phyloP scores from a whole-genome alignment of 1,140 invertebrate species.

The Drosophila melanica region DNA sequence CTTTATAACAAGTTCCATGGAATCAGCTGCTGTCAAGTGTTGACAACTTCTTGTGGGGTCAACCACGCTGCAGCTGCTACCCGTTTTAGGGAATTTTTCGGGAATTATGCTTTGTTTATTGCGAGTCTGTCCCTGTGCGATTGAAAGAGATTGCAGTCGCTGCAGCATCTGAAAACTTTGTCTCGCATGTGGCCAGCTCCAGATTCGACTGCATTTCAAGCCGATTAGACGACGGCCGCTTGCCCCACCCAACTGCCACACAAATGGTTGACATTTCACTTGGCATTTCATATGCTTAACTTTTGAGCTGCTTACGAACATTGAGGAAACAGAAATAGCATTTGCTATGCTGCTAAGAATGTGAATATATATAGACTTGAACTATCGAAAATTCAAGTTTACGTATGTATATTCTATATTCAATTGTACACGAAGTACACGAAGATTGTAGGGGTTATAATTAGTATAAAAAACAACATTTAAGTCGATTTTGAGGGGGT shows the following conservation, averaged over 20 bases:
- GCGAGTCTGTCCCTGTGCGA: constrained; percentile 38
- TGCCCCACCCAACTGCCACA: constrained; percentile 6
- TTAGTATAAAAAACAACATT: no score
- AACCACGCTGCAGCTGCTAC: constrained; percentile 41
- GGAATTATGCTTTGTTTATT: constrained; percentile 70
- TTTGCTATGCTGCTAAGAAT: no score
- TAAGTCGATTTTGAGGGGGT: no score
- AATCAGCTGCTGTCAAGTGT: constrained; percentile 70
- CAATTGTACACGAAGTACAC: no score
- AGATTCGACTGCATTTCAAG: constrained; percentile 47
- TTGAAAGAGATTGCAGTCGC: constrained; percentile 28
- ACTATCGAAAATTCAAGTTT: no score
- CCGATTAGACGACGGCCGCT: constrained; percentile 41
- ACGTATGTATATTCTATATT: no score
- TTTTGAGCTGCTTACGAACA: no score
- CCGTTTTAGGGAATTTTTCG: constrained; percentile 47
- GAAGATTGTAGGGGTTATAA: no score
- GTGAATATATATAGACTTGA: no score
- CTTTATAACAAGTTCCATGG: constrained; percentile 61
- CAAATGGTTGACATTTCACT: neutral
- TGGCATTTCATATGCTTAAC: neutral
- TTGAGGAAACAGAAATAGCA: no score
- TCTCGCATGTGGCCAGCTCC: constrained; percentile 22
- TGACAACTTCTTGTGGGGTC: constrained; percentile 75
- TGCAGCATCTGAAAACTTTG: neutral